Percentiles rank a stretch among this genome's conserved stretches.
phyloP scores from a whole-genome alignment of 1,140 invertebrate genomes.

The Euura lappo region DNA sequence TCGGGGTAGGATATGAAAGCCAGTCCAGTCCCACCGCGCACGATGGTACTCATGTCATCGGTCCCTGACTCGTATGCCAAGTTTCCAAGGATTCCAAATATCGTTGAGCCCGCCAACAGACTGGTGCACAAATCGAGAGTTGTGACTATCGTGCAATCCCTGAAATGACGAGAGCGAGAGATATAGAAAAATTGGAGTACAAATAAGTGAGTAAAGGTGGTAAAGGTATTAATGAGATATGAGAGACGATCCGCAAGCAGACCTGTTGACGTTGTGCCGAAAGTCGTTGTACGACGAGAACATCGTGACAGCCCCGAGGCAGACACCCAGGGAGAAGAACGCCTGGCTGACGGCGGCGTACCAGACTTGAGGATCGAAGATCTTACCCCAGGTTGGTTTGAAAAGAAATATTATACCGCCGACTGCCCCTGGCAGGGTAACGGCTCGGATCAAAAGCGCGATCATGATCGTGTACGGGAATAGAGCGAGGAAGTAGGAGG shows the following conservation, averaged over 20 bases:
- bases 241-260: slow-evolving; percentile 19
- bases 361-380: slow-evolving; percentile 71
- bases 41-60: slow-evolving; percentile 63
- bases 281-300: slow-evolving; percentile 85
- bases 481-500: slow-evolving; percentile 80
- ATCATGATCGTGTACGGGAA: slow-evolving; percentile 86
- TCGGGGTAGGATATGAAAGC: slow-evolving; percentile 73
- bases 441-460: slow-evolving; percentile 74
- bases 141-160: slow-evolving; percentile 75
- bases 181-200: slow-evolving; percentile 49
- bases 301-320: slow-evolving; percentile 78
- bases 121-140: slow-evolving; percentile 78
- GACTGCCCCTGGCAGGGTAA: slow-evolving; percentile 75
- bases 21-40: slow-evolving; percentile 60
- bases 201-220: slow-evolving; percentile 56
- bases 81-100: slow-evolving; percentile 84
- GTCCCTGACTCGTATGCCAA: slow-evolving; percentile 68
- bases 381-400: slow-evolving; percentile 66
- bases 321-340: slow-evolving; percentile 78
- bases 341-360: slow-evolving; percentile 78
- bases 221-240: background rate
- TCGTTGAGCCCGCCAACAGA: slow-evolving; percentile 81
- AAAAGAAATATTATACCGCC: slow-evolving; percentile 77
- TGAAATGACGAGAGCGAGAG: slow-evolving; percentile 31
- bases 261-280: slow-evolving; percentile 82